Percentiles rank a stretch among this genome's conserved stretches.
phyloP scores from a whole-genome alignment of 2,888 invertebrate species.

The Petrolisthes cinctipes region DNA sequence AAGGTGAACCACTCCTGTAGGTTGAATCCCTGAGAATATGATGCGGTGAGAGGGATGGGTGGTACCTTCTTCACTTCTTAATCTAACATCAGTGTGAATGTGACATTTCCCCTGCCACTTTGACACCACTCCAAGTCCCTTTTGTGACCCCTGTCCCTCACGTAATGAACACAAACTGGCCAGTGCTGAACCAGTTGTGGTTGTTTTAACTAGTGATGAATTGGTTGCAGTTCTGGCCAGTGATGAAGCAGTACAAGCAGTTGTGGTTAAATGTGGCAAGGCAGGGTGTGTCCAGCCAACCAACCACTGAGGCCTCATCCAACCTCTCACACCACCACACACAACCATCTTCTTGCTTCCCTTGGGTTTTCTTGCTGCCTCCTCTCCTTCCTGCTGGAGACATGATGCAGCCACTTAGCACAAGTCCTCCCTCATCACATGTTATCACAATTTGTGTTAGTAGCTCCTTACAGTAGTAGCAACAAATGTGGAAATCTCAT shows the following conservation, averaged over 20 bases:
- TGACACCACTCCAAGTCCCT: too few species aligned
- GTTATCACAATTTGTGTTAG: background rate
- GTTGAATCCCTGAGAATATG: conserved; percentile 92
- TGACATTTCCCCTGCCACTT: too few species aligned
- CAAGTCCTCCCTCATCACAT: background rate
- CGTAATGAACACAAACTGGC: background rate
- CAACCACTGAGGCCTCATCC: too few species aligned
- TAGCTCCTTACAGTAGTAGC: too few species aligned
- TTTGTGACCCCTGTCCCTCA: background rate
- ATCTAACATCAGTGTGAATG: too few species aligned
- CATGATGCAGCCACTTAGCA: conserved; percentile 55
- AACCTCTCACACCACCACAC: background rate
- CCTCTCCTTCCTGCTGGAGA: conserved; percentile 56
- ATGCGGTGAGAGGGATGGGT: conserved; percentile 2
- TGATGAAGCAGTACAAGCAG: too few species aligned
- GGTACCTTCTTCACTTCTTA: background rate
- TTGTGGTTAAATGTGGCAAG: too few species aligned
- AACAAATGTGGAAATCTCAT: too few species aligned
- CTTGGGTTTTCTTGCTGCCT: conserved; percentile 20
- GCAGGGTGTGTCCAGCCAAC: too few species aligned
- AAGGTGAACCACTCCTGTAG: conserved; percentile 92
- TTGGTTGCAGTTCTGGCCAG: too few species aligned
- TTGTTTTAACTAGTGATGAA: too few species aligned
- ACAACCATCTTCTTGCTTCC: conserved; percentile 27
- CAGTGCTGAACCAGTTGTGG: background rate